Evolutionary conservation across 2,888 invertebrate species (phyloP).

Genomic region (Microchrysa polita): DNA sequence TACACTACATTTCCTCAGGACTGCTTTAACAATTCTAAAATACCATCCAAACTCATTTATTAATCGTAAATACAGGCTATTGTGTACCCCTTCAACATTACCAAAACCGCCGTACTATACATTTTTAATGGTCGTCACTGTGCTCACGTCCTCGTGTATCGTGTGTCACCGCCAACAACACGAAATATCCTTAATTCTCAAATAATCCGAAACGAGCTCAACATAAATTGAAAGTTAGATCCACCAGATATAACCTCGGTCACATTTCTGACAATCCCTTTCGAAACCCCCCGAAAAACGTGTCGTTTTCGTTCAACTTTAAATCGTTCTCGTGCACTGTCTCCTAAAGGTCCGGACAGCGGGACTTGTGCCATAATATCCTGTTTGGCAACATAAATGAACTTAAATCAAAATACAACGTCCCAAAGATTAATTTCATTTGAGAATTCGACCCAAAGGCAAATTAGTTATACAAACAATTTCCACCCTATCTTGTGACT

Average conservation of each 20-base stretch:
- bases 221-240: slow-evolving; percentile 20
- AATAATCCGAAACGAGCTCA: slow-evolving; percentile 3
- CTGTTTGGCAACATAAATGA: background rate
- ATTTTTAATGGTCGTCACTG: too few species aligned
- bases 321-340: too few species aligned
- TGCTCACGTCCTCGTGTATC: too few species aligned
- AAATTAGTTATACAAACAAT: slow-evolving; percentile 5
- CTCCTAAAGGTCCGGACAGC: too few species aligned
- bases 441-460: background rate
- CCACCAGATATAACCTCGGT: background rate
- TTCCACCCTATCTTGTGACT: background rate
- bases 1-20: too few species aligned
- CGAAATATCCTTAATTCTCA: background rate
- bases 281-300: background rate
- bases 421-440: background rate
- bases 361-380: background rate
- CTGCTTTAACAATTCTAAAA: too few species aligned
- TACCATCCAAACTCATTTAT: too few species aligned
- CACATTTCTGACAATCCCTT: background rate
- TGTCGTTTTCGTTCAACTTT: too few species aligned
- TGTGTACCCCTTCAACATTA: too few species aligned
- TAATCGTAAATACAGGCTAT: too few species aligned
- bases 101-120: too few species aligned
- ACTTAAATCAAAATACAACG: slow-evolving; percentile 18
- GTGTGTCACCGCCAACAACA: background rate